Base-by-base conservation (phyloP, 2,113 vertebrate genomes). In the Platichthys stellatus region DNA sequence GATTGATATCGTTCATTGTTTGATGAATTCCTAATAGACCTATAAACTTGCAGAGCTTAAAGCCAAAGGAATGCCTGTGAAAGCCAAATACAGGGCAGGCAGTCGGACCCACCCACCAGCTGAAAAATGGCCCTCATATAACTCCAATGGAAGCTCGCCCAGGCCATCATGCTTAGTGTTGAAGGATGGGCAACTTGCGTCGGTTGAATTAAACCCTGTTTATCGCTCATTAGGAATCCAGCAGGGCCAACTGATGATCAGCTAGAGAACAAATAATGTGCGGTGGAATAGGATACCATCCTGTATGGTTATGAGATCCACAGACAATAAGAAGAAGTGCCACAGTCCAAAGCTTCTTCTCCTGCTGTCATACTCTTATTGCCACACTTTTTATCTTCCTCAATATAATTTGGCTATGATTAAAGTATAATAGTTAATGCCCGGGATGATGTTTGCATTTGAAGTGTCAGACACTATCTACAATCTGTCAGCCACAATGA, bases 21-120 rank as follows among this genome's bases (percentile, higher is more conserved):
- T 91, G 90, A 94, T 93, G 91, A 92, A 92, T 92, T 90, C 92
- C 92, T 93, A 93, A 94, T 93, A 92, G 92, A 93, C 88, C 92
- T 84, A 94, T 94, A 94, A 91, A 93, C 90, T 92, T 88, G 87
- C 87, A 80, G 78, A 68, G 85, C 87, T 89, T 90, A 88, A 93
- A 89, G 81, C 77, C 84, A 83, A 85, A 86, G 86, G 86, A 90
- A 91, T 90, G 88, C 76, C 83, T 86, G 74, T 84, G 78, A 75
- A 91, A 90, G 84, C 82, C 85, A 88, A 90, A 91, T 68, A 83
- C 54, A 76, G 75, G 75, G 61, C 74, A 82, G 64, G 82, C 86
- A 84, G 68, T 83, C 66, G 67, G 84, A 78, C 88, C 83, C 76
- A 89, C 87, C 87, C 79, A 77, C 82, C 17, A 49, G 69, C 87